Conservation (phyloP, 2,797 vertebrate species). For the Darevskia nairensis region DNA sequence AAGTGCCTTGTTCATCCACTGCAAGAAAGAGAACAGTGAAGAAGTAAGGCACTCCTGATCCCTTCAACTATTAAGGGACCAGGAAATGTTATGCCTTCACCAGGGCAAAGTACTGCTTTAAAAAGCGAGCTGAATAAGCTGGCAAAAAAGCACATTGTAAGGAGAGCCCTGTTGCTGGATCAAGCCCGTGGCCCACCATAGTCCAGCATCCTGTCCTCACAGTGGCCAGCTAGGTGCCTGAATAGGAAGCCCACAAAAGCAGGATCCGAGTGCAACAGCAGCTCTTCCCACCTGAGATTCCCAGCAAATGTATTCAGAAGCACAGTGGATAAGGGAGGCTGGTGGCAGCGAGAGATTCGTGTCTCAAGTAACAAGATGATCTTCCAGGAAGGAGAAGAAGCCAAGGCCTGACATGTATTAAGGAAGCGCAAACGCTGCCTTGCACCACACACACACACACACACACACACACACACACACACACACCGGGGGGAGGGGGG, state of each 20-base stretch:
- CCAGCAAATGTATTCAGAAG: too few relatives aligned
- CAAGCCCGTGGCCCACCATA: too few relatives aligned
- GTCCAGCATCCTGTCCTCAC: too few relatives aligned
- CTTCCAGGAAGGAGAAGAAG: not conserved
- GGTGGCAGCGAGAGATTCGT: not conserved
- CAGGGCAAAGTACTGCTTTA: not conserved
- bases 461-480: too few relatives aligned
- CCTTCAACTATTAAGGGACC: not conserved
- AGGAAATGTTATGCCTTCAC: not conserved
- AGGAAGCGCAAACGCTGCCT: not conserved
- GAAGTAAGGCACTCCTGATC: not conserved
- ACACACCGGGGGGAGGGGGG: too few relatives aligned
- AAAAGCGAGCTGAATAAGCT: not conserved
- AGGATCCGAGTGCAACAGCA: too few relatives aligned
- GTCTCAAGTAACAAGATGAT: accelerated
- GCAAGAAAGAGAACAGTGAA: too few relatives aligned
- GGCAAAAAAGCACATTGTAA: not conserved
- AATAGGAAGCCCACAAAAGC: too few relatives aligned
- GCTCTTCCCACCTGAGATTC: too few relatives aligned
- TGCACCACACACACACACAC: not conserved
- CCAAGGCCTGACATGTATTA: not conserved
- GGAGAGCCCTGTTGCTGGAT: too few relatives aligned
- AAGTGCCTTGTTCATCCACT: too few relatives aligned
- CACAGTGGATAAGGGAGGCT: not conserved
- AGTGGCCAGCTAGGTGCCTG: too few relatives aligned